Base-by-base conservation (phyloP, 2,113 vertebrate species). In the Nerophis ophidion region DNA sequence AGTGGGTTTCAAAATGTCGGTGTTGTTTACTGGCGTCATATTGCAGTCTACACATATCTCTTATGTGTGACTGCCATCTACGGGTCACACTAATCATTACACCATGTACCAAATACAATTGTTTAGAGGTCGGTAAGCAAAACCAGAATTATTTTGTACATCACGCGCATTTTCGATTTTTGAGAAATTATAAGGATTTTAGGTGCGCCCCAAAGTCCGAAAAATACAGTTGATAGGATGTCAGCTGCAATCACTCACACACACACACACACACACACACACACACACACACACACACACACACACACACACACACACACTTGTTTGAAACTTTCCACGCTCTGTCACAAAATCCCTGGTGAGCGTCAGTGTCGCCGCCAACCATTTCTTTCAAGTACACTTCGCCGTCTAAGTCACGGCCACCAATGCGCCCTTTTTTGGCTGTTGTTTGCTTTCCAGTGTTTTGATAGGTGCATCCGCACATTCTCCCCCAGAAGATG, bases 201-300 rank as follows among this genome's bases (percentile, higher is more conserved):
- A 26, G 2, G 26, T 3, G 26, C 26, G 26, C 26, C 26, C 4
- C 4, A 26, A 3, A 26, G 26, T 26, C 26, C 26, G 26, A 3
- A 26, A 26, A 26, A 26, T 26, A 26, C 26, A 4, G 26, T 26
- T 26, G 26, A 26, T 26, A 26, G 26, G 26, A 4, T 26, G 63
- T 60, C 73, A 69, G 77, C 71, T 62, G 59, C 63, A 74, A 51
- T 75, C 71, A 80, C 64, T 70, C 61, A 78, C 65, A 72, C 51
- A 56, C 16, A 45, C 55, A 48, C 50, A 15, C 7, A 16, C 8
- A 36, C 35, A 14, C 51, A 35, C 51, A 53, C 51, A 4, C 49
- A 11, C 1, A 10, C 9, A 8, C 16, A 66, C 61, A 78, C 65
- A 72, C 51, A 56, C 16, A 45, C 55, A 48, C 50, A 15, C 7